Conservation (phyloP, 2,113 vertebrate species). For the Brachyhypopomus occidentalis region DNA sequence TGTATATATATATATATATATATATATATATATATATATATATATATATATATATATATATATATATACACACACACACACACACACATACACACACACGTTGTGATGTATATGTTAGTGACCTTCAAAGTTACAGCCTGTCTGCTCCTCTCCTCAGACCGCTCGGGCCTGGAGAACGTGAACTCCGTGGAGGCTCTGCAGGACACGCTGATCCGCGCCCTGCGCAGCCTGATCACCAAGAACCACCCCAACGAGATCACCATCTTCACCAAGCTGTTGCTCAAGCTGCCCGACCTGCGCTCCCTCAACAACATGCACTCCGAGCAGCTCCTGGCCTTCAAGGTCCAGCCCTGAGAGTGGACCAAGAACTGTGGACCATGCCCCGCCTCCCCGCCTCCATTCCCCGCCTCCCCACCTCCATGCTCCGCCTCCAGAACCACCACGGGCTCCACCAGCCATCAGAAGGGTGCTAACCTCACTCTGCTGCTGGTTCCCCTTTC, state of each 20-base stretch:
- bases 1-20: no score
- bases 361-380: constrained; percentile 14
- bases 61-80: no score
- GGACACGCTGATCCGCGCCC: constrained; percentile 90
- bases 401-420: neutral
- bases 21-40: no score
- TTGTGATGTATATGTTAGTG: no score
- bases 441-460: neutral
- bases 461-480: no score
- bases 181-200: constrained; percentile 94
- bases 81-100: no score
- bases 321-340: constrained; percentile 95
- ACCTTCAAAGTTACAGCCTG: no score
- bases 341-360: constrained; percentile 86
- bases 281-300: constrained; percentile 94
- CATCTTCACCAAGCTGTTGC: constrained; percentile 94
- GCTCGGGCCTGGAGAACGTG: constrained; percentile 92
- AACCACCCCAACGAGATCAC: constrained; percentile 93
- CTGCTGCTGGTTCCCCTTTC: no score
- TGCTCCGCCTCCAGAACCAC: neutral
- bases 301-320: constrained; percentile 99
- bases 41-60: no score
- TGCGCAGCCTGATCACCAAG: constrained; percentile 92
- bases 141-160: constrained; percentile 74
- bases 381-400: neutral